Evolutionary conservation across 2,113 vertebrate species (phyloP), one percentile per base, ranked within the genome.

Genomic region (Zosterops hypoxanthus): DNA sequence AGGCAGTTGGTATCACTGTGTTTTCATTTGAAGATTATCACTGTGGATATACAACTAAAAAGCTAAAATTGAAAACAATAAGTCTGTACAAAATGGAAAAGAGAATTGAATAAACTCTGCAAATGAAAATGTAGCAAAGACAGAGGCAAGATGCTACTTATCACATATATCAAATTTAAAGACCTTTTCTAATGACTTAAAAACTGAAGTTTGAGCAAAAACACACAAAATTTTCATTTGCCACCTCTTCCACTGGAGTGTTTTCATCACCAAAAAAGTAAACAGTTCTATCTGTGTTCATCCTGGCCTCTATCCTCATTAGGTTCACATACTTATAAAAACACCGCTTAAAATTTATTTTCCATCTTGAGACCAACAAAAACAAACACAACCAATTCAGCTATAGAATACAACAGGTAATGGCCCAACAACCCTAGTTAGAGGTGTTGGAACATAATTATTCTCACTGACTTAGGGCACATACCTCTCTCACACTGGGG

Each of bases 401-500:
- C 14, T 42, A 23, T 3, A 63, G 26, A 55, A 71, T 14, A 64
- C 31, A 61, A 23, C 0, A 57, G 18, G 28, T 14, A 82, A 49
- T 6, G 49, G 33, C 50, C 68, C 17, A 8, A 63, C 31, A 71
- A 24, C 9, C 33, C 33, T 18, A 10, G 15, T 29, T 15, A 25
- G 5, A 92, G 41, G 33, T 39, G 46, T 8, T 36, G 31, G 75
- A 77, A 73, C 5, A 57, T 0, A 4, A 11, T 42, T 46, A 82
- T 9, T 12, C 16, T 26, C 23, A 19, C 19, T 16, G 29, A 28
- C 34, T 57, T 8, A 52, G n/a, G 42, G 42, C n/a, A 93, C 94
- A n/a, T 98, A 99, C 99, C 99, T 99, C 99, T 98, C 98, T 99
- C 99, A 81, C 99, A 99, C 98, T 99, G 99, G 41, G 99, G 98